Evolutionary conservation across 1,140 invertebrate species (phyloP), one percentile per base, ranked within the genome.

Genomic region (Drosophila hydei): DNA sequence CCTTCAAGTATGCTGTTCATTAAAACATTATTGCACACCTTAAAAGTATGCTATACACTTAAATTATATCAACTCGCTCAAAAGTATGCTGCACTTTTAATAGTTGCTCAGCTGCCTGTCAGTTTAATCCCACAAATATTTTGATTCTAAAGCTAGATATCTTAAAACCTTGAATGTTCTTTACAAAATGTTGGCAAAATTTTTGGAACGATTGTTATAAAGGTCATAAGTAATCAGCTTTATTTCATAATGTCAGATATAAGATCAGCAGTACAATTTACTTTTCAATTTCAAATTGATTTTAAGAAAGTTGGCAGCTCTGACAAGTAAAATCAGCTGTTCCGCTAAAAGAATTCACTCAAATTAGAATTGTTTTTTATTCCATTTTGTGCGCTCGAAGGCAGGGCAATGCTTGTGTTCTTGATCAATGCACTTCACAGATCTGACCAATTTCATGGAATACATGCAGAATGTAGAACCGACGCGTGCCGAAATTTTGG

Each of bases 391-490:
- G 30, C 30, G 9, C 9, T 33, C 30, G 9, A 21, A 12, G 21
- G 8, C 8, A 14, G 6, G 12, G 25, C 16, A 18, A 52, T 52
- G 56, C 43, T 52, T n/a, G 11, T 25, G n/a, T 23, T 61, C n/a
- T 60, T 23, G 12, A 3, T 1, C 3, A 16, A 16, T 3, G 14
- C 30, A 9, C 14, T 21, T 7, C 16, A 21, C 36, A 38, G 16
- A 6, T 30, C 18, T 11, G 12, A 45, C n/a, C n/a, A 19, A 30
- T 23, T 23, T 54, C 7, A 70, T 70, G 68, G 68, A 71, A 14
- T 11, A 21, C 36, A 43, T 18, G 67, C 40, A 50, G 33, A 23
- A 52, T 38, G 63, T 60, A 8, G 30, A 52, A 4, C 7, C 8
- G n/a, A 25, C 40, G n/a, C 54, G 63, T 4, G 30, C 4, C 3